Percentiles rank a stretch among this genome's conserved stretches.
Evolutionary conservation across 2,113 vertebrate species (phyloP).

Genomic region (Pomatorhinus ruficollis): DNA sequence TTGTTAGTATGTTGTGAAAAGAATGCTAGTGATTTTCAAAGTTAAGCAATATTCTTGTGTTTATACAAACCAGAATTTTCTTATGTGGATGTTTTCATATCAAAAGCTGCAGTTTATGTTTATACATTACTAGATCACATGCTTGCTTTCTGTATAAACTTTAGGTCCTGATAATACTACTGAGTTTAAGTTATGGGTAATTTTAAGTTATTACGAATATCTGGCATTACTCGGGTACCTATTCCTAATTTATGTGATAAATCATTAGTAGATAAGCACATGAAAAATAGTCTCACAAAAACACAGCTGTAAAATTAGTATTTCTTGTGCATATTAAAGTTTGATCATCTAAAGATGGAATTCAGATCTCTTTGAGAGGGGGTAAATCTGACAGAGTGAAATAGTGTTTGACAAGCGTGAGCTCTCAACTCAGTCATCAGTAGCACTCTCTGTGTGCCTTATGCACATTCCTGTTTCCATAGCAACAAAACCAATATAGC

Average conservation of each 20-base stretch:
- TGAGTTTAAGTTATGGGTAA: not conserved
- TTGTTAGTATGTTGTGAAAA: not conserved
- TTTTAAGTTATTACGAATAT: not conserved
- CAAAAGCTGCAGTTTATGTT: not conserved
- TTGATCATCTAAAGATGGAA: not conserved
- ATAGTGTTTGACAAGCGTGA: not conserved
- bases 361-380: not conserved
- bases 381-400: conserved; percentile 6
- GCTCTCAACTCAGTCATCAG: not conserved
- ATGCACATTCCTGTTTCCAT: conserved; percentile 36
- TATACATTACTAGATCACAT: not conserved
- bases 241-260: not conserved
- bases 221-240: not conserved
- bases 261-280: not conserved
- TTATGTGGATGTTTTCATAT: not conserved
- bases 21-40: not conserved
- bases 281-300: not conserved
- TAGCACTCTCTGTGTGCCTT: not conserved
- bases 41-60: not conserved
- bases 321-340: conserved; percentile 12
- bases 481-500: conserved; percentile 23
- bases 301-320: not conserved
- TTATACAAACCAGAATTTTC: not conserved
- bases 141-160: not conserved
- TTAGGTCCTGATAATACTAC: not conserved